phyloP scores from a whole-genome alignment of 1,140 invertebrate genomes.

The Tigriopus japonicus region DNA sequence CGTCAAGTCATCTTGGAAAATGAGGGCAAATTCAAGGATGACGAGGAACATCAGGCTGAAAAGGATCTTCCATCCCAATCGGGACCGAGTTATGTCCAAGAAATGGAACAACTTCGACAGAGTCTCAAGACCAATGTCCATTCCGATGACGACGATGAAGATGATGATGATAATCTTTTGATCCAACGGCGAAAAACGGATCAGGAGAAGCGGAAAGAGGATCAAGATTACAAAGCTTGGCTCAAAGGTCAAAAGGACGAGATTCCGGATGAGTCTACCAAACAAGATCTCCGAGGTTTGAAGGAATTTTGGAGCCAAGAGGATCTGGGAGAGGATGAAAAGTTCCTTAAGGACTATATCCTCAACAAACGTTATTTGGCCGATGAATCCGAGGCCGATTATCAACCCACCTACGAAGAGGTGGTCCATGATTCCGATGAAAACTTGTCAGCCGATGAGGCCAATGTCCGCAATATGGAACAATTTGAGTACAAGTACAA shows the following conservation, averaged over 20 bases:
- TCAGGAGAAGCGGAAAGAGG: conserved; percentile 33
- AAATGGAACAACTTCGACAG: conserved; percentile 17
- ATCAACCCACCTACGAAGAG: conserved; percentile 32
- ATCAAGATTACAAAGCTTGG: conserved; percentile 56
- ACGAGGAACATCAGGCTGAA: background rate
- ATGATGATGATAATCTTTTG: conserved; percentile 15
- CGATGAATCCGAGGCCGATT: conserved; percentile 35
- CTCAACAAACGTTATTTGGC: conserved; percentile 60
- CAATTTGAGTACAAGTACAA: conserved; percentile 90
- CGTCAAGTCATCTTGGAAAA: conserved; percentile 29
- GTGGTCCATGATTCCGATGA: conserved; percentile 35
- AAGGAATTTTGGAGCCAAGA: conserved; percentile 67
- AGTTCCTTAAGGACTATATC: conserved; percentile 78
- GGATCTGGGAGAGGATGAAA: conserved; percentile 57
- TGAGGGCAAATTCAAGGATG: conserved; percentile 22
- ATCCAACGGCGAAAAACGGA: background rate
- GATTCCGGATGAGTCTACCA: conserved; percentile 39
- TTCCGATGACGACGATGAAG: conserved; percentile 17
- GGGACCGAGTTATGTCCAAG: conserved; percentile 17
- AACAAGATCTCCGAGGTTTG: conserved; percentile 45
- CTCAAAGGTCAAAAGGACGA: conserved; percentile 50
- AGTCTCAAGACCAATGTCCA: conserved; percentile 16
- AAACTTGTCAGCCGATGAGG: conserved; percentile 56
- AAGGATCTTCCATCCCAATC: too few species aligned
- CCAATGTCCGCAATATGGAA: conserved; percentile 42